Percentiles rank a stretch among this genome's conserved stretches.
These are phyloP conservation scores for Nycticorax nycticorax DNA, from an alignment of 2,113 vertebrate species.

Conservation along the genomic window DNA sequence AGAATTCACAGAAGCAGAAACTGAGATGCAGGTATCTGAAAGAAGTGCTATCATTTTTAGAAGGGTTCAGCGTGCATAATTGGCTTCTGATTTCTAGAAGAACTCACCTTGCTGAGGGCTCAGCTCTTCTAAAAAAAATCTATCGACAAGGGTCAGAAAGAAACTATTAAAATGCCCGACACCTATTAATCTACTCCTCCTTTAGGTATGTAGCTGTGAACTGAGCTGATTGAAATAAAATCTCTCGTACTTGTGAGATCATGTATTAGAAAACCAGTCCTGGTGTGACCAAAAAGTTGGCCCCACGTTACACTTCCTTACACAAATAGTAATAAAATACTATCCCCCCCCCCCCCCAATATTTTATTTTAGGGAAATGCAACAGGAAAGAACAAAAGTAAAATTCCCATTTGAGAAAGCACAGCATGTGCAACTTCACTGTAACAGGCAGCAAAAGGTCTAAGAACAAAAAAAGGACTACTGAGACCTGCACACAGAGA, in stretches of 20 bases:
- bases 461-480: constrained; percentile 33
- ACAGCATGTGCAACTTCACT: constrained; percentile 30
- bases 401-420: constrained; percentile 28
- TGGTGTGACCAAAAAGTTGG: not conserved
- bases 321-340: constrained; percentile 11
- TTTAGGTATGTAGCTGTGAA: constrained; percentile 8
- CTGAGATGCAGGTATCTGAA: not conserved
- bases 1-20: not conserved
- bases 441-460: constrained; percentile 32
- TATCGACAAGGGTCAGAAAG: constrained; percentile 20
- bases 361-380: constrained; percentile 38
- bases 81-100: constrained; percentile 4
- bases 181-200: constrained; percentile 33
- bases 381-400: constrained; percentile 41
- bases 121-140: constrained; percentile 10
- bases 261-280: not conserved
- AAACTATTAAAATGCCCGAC: constrained; percentile 16
- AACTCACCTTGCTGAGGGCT: not conserved
- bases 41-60: not conserved
- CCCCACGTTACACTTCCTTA: not conserved
- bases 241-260: constrained; percentile 6
- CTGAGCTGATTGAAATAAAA: constrained; percentile 47
- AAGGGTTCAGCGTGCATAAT: not conserved
- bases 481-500: constrained; percentile 26
- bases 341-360: no score